A percentile compares a stretch with the other conserved stretches of the same genome.
phyloP scores from a whole-genome alignment of 2,888 invertebrate genomes.

The Phragmatobia fuliginosa region DNA sequence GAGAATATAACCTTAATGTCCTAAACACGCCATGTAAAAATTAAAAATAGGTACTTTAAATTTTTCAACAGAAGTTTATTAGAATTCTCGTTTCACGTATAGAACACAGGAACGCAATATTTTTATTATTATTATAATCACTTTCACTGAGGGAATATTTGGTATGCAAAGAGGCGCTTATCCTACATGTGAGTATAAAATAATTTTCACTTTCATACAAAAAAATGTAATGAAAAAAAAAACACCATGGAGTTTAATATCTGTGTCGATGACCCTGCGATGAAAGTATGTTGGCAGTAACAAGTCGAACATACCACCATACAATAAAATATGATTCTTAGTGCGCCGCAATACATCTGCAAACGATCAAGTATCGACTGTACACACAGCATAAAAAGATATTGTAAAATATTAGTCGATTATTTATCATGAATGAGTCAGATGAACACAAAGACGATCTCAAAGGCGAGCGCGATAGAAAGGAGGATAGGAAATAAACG shows the following conservation, averaged over 20 bases:
- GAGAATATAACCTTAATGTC: slow-evolving; percentile 17
- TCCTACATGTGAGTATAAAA: slow-evolving; percentile 38
- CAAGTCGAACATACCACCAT: slow-evolving; percentile 37
- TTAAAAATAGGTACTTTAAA: neutral
- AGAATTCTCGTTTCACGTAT: slow-evolving; percentile 25
- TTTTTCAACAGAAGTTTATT: slow-evolving; percentile 20
- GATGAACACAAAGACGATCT: slow-evolving; percentile 48
- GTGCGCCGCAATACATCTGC: slow-evolving; percentile 43
- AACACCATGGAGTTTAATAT: slow-evolving; percentile 57
- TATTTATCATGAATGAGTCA: slow-evolving; percentile 65
- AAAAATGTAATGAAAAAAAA: slow-evolving; percentile 56
- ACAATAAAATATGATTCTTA: slow-evolving; percentile 58
- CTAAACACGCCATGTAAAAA: slow-evolving; percentile 26
- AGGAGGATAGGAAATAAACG: slow-evolving; percentile 36
- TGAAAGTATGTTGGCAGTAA: slow-evolving; percentile 61
- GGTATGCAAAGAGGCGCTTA: slow-evolving; percentile 40
- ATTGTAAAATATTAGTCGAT: slow-evolving; percentile 60
- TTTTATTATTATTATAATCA: slow-evolving; percentile 37
- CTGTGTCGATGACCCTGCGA: slow-evolving; percentile 68
- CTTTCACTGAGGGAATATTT: slow-evolving; percentile 55
- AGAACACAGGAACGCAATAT: slow-evolving; percentile 33
- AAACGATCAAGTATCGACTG: slow-evolving; percentile 34
- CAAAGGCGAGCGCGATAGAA: slow-evolving; percentile 44
- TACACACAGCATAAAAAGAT: slow-evolving; percentile 51
- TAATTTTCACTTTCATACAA: slow-evolving; percentile 71